phyloP scores from a whole-genome alignment of 2,888 invertebrate species.

The Gibbula magus region DNA sequence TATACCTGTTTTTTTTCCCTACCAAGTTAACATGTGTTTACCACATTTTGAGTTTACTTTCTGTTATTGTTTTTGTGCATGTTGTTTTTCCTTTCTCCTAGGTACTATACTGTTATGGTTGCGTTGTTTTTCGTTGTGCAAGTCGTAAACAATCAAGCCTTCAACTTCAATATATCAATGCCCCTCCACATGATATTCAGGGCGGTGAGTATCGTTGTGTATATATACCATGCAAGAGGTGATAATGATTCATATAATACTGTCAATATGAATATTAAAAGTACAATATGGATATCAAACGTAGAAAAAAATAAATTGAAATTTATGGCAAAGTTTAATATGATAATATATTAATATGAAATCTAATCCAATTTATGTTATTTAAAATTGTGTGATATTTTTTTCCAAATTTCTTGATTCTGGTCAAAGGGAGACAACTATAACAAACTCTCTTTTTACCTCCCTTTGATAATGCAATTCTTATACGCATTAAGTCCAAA shows the following conservation, averaged over 20 bases:
- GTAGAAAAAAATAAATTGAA: too few species aligned
- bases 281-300: too few species aligned
- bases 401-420: too few species aligned
- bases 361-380: too few species aligned
- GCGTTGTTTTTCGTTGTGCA: conserved; percentile 93
- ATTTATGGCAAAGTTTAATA: too few species aligned
- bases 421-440: background rate
- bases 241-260: too few species aligned
- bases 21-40: too few species aligned
- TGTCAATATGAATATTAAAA: too few species aligned
- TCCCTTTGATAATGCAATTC: background rate
- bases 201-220: conserved; percentile 80
- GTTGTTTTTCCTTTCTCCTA: conserved; percentile 53
- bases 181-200: conserved; percentile 99
- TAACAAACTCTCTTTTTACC: background rate
- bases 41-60: too few species aligned
- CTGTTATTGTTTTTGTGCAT: background rate
- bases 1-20: background rate
- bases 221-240: background rate
- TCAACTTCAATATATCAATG: conserved; percentile 97
- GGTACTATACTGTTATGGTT: conserved; percentile 88
- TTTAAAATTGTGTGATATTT: too few species aligned
- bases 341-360: too few species aligned
- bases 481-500: conserved; percentile 10
- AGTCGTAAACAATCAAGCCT: conserved; percentile 87